Percentiles rank a stretch among this genome's conserved stretches.
Evolutionary conservation across 1,140 invertebrate genomes (phyloP).

Genomic region (Drosophila lini): DNA sequence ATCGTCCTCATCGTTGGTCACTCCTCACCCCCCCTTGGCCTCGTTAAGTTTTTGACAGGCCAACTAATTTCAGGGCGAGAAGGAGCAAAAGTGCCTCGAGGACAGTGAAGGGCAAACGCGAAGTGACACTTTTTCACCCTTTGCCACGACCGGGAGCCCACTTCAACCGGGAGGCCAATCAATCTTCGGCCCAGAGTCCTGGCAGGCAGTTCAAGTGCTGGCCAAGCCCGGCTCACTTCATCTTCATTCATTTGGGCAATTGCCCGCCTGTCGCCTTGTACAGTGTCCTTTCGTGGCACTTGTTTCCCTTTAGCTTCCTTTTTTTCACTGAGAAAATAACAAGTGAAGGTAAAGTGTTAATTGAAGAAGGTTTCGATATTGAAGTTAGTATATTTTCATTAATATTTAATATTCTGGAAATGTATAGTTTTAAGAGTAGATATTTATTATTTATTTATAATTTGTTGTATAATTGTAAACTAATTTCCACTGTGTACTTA

Average conservation of each 20-base stretch:
- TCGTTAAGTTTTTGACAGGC: constrained; percentile 48
- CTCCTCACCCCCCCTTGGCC: constrained; percentile 6
- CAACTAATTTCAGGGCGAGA: constrained; percentile 53
- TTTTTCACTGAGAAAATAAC: constrained; percentile 15
- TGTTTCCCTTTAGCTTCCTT: background rate
- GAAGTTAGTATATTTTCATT: background rate
- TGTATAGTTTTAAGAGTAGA: background rate
- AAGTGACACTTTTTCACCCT: constrained; percentile 40
- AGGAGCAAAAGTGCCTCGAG: constrained; percentile 19
- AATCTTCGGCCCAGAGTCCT: constrained; percentile 39
- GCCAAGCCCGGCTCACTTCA: constrained; percentile 57
- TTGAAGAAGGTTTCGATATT: background rate
- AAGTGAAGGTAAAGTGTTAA: background rate
- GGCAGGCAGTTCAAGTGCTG: constrained; percentile 57
- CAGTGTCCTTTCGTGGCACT: constrained; percentile 1
- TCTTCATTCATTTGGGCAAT: constrained; percentile 79
- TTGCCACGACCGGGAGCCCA: constrained; percentile 8
- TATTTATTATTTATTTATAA: background rate
- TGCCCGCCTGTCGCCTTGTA: constrained; percentile 30
- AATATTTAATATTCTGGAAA: background rate
- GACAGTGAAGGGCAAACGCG: constrained; percentile 32
- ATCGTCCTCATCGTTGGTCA: constrained; percentile 8
- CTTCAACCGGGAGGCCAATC: constrained; percentile 47
- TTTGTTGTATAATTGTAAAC: background rate
- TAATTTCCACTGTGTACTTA: background rate